Percentiles rank a stretch among this genome's conserved stretches.
Conservation (phyloP, 2,113 vertebrate species). For the Egretta garzetta region DNA sequence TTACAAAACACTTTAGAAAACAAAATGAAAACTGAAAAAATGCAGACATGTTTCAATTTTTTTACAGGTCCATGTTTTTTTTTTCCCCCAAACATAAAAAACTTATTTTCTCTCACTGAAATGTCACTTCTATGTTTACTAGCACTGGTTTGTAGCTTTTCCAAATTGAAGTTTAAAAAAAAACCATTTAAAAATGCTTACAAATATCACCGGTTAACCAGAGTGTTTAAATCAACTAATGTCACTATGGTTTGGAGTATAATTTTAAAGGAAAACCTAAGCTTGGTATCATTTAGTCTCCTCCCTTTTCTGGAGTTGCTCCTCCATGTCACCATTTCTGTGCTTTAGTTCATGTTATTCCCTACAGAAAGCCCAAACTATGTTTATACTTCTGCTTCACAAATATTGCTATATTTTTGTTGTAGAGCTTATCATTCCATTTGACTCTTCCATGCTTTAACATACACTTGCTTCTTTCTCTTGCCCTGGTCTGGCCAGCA, state of each 20-base stretch:
- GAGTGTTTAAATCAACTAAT: not conserved
- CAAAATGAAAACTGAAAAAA: constrained; percentile 1
- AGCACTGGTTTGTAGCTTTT: not conserved
- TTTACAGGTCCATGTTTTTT: not conserved
- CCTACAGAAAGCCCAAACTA: not conserved
- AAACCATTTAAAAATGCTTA: not conserved
- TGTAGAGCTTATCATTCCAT: not conserved
- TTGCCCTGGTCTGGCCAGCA: not conserved
- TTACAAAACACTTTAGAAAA: not conserved
- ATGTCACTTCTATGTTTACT: not conserved
- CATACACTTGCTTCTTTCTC: not conserved
- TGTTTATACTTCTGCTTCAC: not conserved
- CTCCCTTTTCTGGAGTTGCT: not conserved
- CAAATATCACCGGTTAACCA: not conserved
- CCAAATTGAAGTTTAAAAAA: not conserved
- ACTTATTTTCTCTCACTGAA: not conserved
- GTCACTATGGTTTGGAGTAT: not conserved
- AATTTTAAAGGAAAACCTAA: not conserved
- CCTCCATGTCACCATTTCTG: not conserved
- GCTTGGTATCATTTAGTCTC: not conserved
- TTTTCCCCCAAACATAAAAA: not conserved
- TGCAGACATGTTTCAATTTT: not conserved
- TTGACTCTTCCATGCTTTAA: not conserved
- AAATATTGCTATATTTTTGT: not conserved
- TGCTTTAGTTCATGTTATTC: not conserved